Percentiles rank a stretch among this genome's conserved stretches.
phyloP scores from a whole-genome alignment of 2,888 invertebrate species.

The Hydrotaea diabolus region DNA sequence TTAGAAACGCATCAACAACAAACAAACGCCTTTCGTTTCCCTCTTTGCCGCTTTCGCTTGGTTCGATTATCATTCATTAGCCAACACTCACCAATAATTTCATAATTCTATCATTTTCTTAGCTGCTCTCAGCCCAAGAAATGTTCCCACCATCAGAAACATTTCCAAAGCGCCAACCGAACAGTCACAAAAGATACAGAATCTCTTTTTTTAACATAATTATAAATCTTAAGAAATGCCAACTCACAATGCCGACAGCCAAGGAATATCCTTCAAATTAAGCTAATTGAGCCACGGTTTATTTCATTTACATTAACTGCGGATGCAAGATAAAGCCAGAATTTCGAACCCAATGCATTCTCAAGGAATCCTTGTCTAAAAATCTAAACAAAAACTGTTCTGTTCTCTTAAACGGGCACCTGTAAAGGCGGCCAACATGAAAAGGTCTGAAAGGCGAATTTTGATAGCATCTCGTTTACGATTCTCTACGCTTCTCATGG shows the following conservation, averaged over 20 bases:
- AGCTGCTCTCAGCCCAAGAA: conserved; percentile 40
- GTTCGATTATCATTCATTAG: conserved; percentile 7
- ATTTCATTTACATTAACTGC: conserved; percentile 39
- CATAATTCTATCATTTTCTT: background rate
- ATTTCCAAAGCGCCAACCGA: background rate
- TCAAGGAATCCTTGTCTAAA: conserved; percentile 12
- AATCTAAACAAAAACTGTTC: background rate
- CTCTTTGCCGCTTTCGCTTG: background rate
- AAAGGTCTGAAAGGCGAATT: conserved; percentile 65
- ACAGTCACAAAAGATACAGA: background rate
- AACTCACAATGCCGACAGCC: conserved; percentile 30
- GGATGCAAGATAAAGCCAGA: conserved; percentile 14
- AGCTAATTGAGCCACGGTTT: conserved; percentile 74
- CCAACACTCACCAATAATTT: conserved; percentile 18
- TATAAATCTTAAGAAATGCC: conserved; percentile 71
- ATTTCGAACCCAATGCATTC: conserved; percentile 40
- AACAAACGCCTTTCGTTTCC: conserved; percentile 51
- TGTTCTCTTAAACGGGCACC: conserved; percentile 25
- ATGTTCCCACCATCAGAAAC: conserved; percentile 50
- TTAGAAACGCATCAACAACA: conserved; percentile 60
- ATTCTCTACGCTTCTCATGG: conserved; percentile 74
- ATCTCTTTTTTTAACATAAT: conserved; percentile 74
- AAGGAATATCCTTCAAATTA: conserved; percentile 72
- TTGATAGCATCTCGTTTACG: conserved; percentile 72
- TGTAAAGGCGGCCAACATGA: conserved; percentile 71